A percentile compares a stretch with the other conserved stretches of the same genome.
Evolutionary conservation across 2,113 vertebrate genomes (phyloP).

Genomic region (Heloderma charlesbogerti): DNA sequence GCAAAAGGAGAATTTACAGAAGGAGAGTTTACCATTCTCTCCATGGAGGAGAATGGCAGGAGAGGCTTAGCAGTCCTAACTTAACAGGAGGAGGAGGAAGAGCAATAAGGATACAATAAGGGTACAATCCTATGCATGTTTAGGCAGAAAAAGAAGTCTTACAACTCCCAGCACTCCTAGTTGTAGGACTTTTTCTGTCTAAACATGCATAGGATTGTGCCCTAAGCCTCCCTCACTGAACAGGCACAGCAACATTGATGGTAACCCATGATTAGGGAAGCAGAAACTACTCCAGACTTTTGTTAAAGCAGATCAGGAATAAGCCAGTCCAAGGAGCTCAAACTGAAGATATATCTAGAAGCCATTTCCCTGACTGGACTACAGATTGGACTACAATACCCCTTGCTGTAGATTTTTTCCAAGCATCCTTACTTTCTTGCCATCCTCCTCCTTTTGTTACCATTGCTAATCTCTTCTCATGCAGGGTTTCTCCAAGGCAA

Average conservation of each 20-base stretch:
- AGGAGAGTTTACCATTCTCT: no score
- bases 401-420: background rate
- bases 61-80: no score
- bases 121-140: no score
- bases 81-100: no score
- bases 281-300: background rate
- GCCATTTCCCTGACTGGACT: background rate
- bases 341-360: no score
- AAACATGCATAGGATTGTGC: no score
- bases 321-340: background rate
- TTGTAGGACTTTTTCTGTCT: no score
- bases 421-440: background rate
- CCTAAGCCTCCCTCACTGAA: background rate
- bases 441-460: background rate
- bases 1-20: no score
- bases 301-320: background rate
- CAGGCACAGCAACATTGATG: background rate
- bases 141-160: no score
- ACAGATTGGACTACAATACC: background rate
- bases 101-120: no score
- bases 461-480: background rate
- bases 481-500: background rate
- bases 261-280: background rate
- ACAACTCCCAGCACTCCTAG: no score
- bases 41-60: no score